Evolutionary conservation across 2,797 vertebrate species (phyloP), one percentile per base, ranked within the genome.

Genomic region (Anabacerthia variegaticeps): DNA sequence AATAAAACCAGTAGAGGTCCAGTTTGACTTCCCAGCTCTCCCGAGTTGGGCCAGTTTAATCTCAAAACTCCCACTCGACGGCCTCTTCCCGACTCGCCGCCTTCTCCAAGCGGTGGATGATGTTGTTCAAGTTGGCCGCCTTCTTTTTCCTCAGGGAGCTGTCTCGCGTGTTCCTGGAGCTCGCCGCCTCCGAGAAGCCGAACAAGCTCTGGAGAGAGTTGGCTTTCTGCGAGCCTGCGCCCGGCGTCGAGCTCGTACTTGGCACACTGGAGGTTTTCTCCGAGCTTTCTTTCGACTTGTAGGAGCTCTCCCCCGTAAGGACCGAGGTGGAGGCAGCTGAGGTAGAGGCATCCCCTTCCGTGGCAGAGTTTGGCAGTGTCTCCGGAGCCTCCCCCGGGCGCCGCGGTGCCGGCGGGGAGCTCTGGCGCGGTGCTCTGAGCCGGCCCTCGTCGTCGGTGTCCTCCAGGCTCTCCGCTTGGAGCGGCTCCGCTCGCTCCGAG

Each of bases 41-140:
- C 87, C 79, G 96, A 97, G 97, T 96, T 97, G 98, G 97, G 97
- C 65, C 94, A 96, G 96, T 97, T 96, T 97, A 97, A 97, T 95
- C 97, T 98, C 98, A 99, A 98, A 99, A 99, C 97, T 99, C 98
- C 99, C 98, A 99, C 97, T 99, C 98, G 39, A 98, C 98, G 89
- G 98, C 98, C 97, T 99, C 99, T 97, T 99, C 99, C 92, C 99
- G 99, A 97, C 99, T 99, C 68, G 99, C 99, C 13, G 99, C 99
- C 98, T 99, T 99, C 98, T 99, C 99, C 98, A 99, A 97, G 97
- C 99, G 99, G 98, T 99, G 99, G 98, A 99, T 99, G 98, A 99
- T 99, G 98, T 99, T 99, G 98, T 99, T 99, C 98, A 99, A 98
- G 98, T 99, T 99, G 90, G 99, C 99, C 46, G 99, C 99, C 98